A percentile compares a stretch with the other conserved stretches of the same genome.
Conservation (phyloP, 2,888 invertebrate species). For the Cyrtodaria siliqua region DNA sequence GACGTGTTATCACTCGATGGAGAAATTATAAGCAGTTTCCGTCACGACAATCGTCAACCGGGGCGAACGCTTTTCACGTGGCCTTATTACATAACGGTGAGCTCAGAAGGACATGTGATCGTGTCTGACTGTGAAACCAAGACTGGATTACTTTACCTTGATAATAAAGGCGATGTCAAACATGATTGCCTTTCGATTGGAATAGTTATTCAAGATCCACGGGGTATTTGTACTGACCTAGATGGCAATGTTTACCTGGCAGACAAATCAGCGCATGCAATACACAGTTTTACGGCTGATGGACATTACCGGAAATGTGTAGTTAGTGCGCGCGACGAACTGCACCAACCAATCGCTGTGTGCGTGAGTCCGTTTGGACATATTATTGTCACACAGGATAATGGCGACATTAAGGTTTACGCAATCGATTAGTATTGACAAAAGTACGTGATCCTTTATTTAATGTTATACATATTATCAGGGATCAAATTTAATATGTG, state of each 20-base stretch:
- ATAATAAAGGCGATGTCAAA: conserved; percentile 64
- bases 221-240: conserved; percentile 70
- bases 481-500: too few species aligned
- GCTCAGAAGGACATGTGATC: conserved; percentile 65
- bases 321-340: conserved; percentile 64
- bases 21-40: conserved; percentile 61
- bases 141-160: conserved; percentile 67
- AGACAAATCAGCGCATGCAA: conserved; percentile 70
- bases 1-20: conserved; percentile 70
- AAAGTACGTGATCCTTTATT: too few species aligned
- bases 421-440: conserved; percentile 63
- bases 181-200: conserved; percentile 61
- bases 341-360: conserved; percentile 69
- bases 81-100: conserved; percentile 72
- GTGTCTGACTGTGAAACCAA: conserved; percentile 73
- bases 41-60: conserved; percentile 67
- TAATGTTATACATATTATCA: too few species aligned
- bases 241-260: conserved; percentile 69
- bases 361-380: conserved; percentile 74
- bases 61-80: conserved; percentile 69
- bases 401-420: conserved; percentile 72
- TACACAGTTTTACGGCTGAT: conserved; percentile 66
- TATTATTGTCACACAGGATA: conserved; percentile 72
- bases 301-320: conserved; percentile 68
- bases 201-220: conserved; percentile 67